Conservation (phyloP, 2,888 invertebrate genomes). For the Melolontha melolontha region DNA sequence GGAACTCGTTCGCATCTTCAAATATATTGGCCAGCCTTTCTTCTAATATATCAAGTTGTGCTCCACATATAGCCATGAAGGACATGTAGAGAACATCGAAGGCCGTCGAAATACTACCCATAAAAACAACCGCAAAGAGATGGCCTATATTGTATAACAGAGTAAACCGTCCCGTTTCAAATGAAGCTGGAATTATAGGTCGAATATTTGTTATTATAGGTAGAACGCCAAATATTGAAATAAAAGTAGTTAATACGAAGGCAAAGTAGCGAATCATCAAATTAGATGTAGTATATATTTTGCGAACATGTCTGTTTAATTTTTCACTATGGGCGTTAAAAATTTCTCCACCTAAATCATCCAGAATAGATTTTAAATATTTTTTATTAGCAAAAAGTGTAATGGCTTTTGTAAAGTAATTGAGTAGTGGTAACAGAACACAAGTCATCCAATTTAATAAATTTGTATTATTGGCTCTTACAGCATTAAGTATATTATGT, state of each 20-base stretch:
- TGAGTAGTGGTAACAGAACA: conserved; percentile 15
- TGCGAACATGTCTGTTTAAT: conserved; percentile 11
- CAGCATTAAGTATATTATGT: conserved; percentile 14
- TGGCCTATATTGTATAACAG: conserved; percentile 32
- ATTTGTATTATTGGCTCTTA: conserved; percentile 14
- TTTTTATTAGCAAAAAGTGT: conserved; percentile 14
- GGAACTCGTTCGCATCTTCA: conserved; percentile 12
- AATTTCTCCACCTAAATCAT: conserved; percentile 17
- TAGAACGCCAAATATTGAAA: conserved; percentile 21
- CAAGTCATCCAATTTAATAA: conserved; percentile 31
- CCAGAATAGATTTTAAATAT: conserved; percentile 18
- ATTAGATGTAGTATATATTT: conserved; percentile 16
- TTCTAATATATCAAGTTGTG: conserved; percentile 38
- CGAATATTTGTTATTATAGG: conserved; percentile 32
- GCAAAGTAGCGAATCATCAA: conserved; percentile 10
- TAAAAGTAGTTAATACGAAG: conserved; percentile 21
- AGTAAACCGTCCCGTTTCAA: conserved; percentile 19
- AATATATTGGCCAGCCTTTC: conserved; percentile 8
- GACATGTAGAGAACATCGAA: conserved; percentile 34
- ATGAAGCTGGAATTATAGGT: conserved; percentile 37
- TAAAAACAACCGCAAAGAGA: conserved; percentile 25
- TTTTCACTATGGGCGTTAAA: conserved; percentile 36
- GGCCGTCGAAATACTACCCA: conserved; percentile 21
- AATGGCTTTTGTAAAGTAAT: conserved; percentile 11
- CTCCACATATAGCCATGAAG: conserved; percentile 37